Percentiles rank a stretch among this genome's conserved stretches.
Conservation (phyloP, 2,888 invertebrate species). For the Ectobius pallidus region DNA sequence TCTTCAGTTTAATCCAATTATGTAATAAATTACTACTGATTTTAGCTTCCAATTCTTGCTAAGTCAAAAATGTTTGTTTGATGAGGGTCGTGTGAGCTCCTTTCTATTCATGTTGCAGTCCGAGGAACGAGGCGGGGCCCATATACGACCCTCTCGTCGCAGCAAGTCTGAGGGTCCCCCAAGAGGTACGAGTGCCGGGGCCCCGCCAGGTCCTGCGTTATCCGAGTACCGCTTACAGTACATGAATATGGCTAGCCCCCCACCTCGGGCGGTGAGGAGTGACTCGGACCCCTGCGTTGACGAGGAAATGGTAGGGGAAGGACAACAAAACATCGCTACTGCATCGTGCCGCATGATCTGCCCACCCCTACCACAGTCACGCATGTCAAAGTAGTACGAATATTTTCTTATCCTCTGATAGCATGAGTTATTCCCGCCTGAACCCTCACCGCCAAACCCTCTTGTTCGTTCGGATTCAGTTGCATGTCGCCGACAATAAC, state of each 20-base stretch:
- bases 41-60: too few species aligned
- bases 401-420: background rate
- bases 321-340: background rate
- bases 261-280: slow-evolving; percentile 57
- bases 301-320: slow-evolving; percentile 35
- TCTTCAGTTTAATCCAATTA: too few species aligned
- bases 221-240: slow-evolving; percentile 44
- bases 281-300: slow-evolving; percentile 50
- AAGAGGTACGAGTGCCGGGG: slow-evolving; percentile 58
- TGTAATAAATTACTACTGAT: too few species aligned
- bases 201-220: slow-evolving; percentile 35
- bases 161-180: slow-evolving; percentile 81
- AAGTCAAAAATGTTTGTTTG: too few species aligned
- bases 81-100: slow-evolving; percentile 12
- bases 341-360: slow-evolving; percentile 3
- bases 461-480: background rate
- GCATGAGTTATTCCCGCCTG: background rate
- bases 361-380: background rate
- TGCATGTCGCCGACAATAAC: background rate
- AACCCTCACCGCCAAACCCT: background rate
- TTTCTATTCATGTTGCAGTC: slow-evolving; percentile 60
- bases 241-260: slow-evolving; percentile 41
- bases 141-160: slow-evolving; percentile 69
- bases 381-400: slow-evolving; percentile 10
- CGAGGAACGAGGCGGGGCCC: slow-evolving; percentile 66